A percentile compares a stretch with the other conserved stretches of the same genome.
These are phyloP conservation scores for Charina bottae DNA, from an alignment of 2,113 vertebrate genomes.

Conservation along the genomic window DNA sequence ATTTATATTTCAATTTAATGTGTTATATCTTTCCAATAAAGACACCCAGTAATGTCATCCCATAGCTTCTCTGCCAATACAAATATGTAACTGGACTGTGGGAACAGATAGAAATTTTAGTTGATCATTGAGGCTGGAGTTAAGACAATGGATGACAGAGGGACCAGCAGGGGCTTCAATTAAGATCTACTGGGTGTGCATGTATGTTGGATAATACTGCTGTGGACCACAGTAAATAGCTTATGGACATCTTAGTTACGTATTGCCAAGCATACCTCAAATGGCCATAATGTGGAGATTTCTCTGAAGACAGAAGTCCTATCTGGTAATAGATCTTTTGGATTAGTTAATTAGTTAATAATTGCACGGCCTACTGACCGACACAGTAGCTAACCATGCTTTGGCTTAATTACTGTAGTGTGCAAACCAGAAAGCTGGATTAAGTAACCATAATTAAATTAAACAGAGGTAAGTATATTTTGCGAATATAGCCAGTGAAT, in stretches of 20 bases:
- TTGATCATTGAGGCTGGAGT: neutral
- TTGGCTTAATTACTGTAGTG: neutral
- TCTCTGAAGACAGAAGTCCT: neutral
- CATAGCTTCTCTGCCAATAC: neutral
- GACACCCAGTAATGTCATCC: too few species aligned
- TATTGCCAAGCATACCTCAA: neutral
- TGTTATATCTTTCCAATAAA: neutral
- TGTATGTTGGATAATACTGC: neutral
- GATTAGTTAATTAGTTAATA: neutral
- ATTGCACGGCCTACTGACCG: neutral
- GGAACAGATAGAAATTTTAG: neutral
- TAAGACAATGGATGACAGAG: neutral
- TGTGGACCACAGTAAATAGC: neutral
- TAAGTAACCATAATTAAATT: neutral
- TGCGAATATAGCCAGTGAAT: neutral
- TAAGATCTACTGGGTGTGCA: neutral
- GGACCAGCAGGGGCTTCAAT: neutral
- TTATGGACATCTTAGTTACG: neutral
- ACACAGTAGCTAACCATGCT: neutral
- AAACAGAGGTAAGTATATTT: neutral
- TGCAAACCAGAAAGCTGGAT: neutral
- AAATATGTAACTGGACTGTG: neutral
- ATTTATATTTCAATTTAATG: neutral
- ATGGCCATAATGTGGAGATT: neutral
- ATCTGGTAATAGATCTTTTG: neutral